A percentile compares a stretch with the other conserved stretches of the same genome.
These are phyloP conservation scores for Macroteleia sp. DNA, from an alignment of 2,888 invertebrate species.

Conservation along the genomic window DNA sequence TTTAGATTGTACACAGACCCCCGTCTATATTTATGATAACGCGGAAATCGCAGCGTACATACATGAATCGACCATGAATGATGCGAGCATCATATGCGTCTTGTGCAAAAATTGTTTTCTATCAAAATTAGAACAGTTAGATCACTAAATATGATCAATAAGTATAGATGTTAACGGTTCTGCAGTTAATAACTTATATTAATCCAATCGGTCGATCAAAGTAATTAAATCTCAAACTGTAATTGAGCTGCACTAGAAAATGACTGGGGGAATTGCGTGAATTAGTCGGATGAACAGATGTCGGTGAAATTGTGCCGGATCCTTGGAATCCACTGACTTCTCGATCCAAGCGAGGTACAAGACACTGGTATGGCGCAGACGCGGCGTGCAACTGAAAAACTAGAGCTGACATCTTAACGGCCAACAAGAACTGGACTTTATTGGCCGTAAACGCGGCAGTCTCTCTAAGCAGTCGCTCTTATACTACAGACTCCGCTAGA, in stretches of 20 bases:
- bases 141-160: too few species aligned
- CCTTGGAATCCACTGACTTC: conserved; percentile 22
- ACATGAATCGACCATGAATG: too few species aligned
- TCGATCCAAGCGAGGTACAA: conserved; percentile 13
- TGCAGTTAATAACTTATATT: too few species aligned
- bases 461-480: conserved; percentile 74
- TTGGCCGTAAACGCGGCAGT: too few species aligned
- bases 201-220: background rate
- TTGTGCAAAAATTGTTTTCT: too few species aligned
- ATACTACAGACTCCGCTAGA: conserved; percentile 65
- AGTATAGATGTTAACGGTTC: too few species aligned
- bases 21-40: conserved; percentile 39
- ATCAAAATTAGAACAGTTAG: background rate
- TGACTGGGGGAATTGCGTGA: too few species aligned
- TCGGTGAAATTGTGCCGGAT: conserved; percentile 70
- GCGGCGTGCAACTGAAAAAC: too few species aligned
- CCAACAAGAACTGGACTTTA: too few species aligned
- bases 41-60: conserved; percentile 31
- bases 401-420: too few species aligned
- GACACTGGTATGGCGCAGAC: conserved; percentile 53
- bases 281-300: conserved; percentile 18
- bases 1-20: conserved; percentile 5
- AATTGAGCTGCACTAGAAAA: too few species aligned
- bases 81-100: background rate
- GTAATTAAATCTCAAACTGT: background rate